Percentiles rank a stretch among this genome's conserved stretches.
These are phyloP conservation scores for Leptogaster cylindrica DNA, from an alignment of 2,888 invertebrate species.

Conservation along the genomic window DNA sequence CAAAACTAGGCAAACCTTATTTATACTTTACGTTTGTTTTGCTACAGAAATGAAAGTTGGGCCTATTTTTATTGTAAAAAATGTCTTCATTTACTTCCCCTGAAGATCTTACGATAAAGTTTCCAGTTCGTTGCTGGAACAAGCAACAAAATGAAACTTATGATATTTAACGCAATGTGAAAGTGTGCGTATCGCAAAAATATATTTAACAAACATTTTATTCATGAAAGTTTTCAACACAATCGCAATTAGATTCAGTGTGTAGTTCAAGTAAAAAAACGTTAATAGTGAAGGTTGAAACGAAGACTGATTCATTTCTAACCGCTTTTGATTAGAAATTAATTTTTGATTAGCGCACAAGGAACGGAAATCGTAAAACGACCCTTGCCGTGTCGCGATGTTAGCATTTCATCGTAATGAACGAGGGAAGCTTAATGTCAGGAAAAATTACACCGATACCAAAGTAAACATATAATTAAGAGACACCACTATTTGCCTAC, in stretches of 20 bases:
- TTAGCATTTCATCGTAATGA: neutral
- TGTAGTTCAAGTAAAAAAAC: no score
- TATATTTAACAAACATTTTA: neutral
- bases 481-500: conserved; percentile 20
- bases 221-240: neutral
- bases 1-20: conserved; percentile 8
- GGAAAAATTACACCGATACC: conserved; percentile 37
- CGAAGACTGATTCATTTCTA: no score
- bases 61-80: conserved; percentile 44
- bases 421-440: conserved; percentile 4
- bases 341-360: conserved; percentile 2
- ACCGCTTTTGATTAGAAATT: conserved; percentile 8
- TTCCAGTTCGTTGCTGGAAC: conserved; percentile 5
- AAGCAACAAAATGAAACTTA: neutral
- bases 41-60: conserved; percentile 19
- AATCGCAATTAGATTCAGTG: neutral
- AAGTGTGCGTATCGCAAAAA: neutral
- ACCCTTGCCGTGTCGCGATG: neutral
- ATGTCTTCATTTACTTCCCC: conserved; percentile 45
- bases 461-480: conserved; percentile 44
- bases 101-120: neutral
- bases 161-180: neutral
- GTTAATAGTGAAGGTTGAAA: no score
- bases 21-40: neutral
- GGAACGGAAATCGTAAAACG: neutral